Percentiles rank a stretch among this genome's conserved stretches.
Conservation (phyloP, 2,888 invertebrate species). For the Drosophila incognita region DNA sequence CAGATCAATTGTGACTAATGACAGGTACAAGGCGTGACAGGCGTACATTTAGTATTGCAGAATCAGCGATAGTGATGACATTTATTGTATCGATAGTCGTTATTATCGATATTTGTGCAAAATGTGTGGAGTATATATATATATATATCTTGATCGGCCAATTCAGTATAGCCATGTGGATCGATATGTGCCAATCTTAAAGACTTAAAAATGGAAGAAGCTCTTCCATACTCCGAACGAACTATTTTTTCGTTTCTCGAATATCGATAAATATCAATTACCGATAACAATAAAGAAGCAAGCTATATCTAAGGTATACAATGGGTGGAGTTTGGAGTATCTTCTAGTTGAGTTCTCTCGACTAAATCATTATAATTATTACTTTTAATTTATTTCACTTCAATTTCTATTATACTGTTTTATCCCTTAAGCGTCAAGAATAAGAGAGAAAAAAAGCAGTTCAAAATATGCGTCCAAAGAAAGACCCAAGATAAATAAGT, state of each 20-base stretch:
- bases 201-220: neutral
- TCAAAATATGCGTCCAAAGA: conserved; percentile 6
- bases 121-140: too few relatives aligned
- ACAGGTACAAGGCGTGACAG: neutral
- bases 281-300: neutral
- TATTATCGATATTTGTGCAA: neutral
- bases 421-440: neutral
- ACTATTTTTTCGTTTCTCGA: neutral
- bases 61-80: neutral
- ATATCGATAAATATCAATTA: neutral
- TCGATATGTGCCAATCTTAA: neutral
- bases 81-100: neutral
- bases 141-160: too few relatives aligned
- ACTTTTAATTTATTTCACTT: neutral
- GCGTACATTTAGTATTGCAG: neutral
- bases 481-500: conserved; percentile 20
- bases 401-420: neutral
- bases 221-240: neutral
- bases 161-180: too few relatives aligned
- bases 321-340: neutral
- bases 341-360: neutral
- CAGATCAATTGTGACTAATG: conserved; percentile 25
- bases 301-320: neutral
- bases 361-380: neutral
- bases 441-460: neutral